These are phyloP conservation scores for Danio choprae DNA, from an alignment of 2,797 vertebrate species.

Conservation along the genomic window DNA sequence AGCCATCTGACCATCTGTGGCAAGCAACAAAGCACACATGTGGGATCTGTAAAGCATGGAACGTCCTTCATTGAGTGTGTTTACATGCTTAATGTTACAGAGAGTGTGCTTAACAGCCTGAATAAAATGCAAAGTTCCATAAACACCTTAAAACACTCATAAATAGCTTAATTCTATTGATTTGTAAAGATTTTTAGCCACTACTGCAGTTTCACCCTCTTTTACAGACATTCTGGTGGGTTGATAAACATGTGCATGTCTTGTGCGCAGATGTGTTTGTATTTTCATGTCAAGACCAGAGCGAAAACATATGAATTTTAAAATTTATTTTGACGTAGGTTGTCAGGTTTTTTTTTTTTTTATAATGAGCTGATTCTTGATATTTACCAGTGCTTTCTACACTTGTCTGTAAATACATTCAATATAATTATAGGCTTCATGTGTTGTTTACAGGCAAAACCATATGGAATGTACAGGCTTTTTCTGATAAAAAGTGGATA, in stretches of 20 bases:
- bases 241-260: not conserved
- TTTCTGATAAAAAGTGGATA: not conserved
- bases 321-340: slow-evolving; percentile 6
- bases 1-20: slow-evolving; percentile 21
- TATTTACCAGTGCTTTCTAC: not conserved
- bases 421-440: not conserved
- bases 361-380: not conserved
- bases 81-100: not conserved
- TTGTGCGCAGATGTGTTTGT: slow-evolving; percentile 6
- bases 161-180: not conserved
- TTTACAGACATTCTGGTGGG: not conserved
- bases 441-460: not conserved
- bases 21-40: slow-evolving; percentile 19
- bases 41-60: slow-evolving; percentile 4
- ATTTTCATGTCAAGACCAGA: not conserved
- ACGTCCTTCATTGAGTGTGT: not conserved
- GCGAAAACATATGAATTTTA: slow-evolving; percentile 4
- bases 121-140: not conserved
- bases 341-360: not conserved
- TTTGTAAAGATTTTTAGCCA: not conserved
- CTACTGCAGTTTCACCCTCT: not conserved
- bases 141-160: not conserved
- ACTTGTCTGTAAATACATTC: not conserved
- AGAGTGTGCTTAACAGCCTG: not conserved
- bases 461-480: not conserved